These are phyloP conservation scores for Myiagra hebetior DNA, from an alignment of 2,113 vertebrate genomes.

Conservation along the genomic window DNA sequence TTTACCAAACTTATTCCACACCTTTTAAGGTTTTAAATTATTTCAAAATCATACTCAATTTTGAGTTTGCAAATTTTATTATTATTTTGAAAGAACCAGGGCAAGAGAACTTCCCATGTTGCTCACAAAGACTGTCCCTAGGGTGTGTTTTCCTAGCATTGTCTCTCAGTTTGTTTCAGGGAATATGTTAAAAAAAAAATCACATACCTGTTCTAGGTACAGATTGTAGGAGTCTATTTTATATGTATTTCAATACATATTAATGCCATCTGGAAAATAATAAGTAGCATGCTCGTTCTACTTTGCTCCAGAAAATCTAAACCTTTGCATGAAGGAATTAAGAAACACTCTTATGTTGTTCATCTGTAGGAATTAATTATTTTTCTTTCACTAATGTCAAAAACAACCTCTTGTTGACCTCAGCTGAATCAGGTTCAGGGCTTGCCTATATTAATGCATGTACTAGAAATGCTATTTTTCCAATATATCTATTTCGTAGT, in stretches of 20 bases:
- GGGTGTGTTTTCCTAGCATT: background rate
- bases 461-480: slow-evolving; percentile 31
- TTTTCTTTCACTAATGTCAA: background rate
- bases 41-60: background rate
- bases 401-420: background rate
- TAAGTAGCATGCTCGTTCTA: background rate
- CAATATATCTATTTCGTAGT: background rate
- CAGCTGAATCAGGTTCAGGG: background rate
- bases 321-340: slow-evolving; percentile 11
- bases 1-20: background rate
- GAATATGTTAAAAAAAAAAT: background rate
- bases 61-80: background rate
- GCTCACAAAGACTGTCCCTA: background rate
- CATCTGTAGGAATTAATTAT: background rate
- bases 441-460: background rate
- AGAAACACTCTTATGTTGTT: background rate
- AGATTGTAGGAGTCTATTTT: background rate
- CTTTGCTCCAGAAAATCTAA: slow-evolving; percentile 9
- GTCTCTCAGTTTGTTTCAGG: background rate
- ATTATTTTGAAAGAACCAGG: background rate
- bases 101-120: background rate
- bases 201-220: background rate
- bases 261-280: background rate
- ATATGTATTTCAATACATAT: background rate
- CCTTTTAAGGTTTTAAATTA: background rate